Percentiles rank a stretch among this genome's conserved stretches.
Conservation (phyloP, 2,113 vertebrate species). For the Cebus imitator region DNA sequence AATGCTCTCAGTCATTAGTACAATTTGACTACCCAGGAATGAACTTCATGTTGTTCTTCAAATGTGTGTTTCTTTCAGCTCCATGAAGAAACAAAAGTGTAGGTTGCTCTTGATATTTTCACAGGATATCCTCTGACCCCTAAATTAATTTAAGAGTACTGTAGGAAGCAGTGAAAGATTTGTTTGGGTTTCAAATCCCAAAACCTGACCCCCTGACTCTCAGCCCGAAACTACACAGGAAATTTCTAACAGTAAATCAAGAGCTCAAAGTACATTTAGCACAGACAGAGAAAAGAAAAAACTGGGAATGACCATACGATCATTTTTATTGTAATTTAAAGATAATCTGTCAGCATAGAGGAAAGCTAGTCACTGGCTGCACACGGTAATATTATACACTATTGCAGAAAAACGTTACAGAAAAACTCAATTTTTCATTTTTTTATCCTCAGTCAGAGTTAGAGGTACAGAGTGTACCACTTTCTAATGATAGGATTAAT, state of each 20-base stretch:
- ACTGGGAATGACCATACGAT: constrained; percentile 10
- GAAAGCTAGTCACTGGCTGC: neutral
- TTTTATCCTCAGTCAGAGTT: neutral
- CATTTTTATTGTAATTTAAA: constrained; percentile 43
- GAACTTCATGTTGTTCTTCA: neutral
- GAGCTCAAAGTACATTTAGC: constrained; percentile 6
- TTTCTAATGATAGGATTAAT: neutral
- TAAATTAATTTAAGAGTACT: constrained; percentile 61
- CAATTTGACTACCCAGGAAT: neutral
- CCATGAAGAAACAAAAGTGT: constrained; percentile 20
- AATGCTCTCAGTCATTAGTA: neutral
- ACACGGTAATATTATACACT: neutral
- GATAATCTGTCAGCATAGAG: neutral
- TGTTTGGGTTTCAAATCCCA: constrained; percentile 66
- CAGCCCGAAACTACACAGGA: constrained; percentile 64
- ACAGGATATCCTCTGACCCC: constrained; percentile 55
- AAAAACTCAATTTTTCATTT: neutral
- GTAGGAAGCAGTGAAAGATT: constrained; percentile 59
- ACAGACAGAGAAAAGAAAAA: constrained; percentile 27
- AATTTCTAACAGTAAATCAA: constrained; percentile 76
- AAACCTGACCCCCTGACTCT: constrained; percentile 58
- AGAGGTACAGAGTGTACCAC: neutral
- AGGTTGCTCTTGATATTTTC: constrained; percentile 52
- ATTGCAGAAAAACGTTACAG: neutral
- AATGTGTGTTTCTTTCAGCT: neutral